Evolutionary conservation across 2,888 invertebrate genomes (phyloP), one percentile per base, ranked within the genome.

Genomic region (Archaeoteleia sp.): DNA sequence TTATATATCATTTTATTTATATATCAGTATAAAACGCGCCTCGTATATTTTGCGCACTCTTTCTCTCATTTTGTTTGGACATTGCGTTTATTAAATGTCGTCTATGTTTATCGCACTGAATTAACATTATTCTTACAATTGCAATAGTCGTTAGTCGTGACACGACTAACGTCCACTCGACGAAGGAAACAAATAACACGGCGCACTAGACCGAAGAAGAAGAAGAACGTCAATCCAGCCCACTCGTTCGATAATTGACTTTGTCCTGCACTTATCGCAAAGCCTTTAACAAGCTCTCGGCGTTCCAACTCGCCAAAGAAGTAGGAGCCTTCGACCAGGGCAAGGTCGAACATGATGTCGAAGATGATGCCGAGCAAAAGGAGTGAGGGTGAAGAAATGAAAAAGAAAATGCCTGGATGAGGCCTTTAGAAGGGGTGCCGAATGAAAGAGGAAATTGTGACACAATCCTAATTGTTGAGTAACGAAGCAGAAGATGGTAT

Each of bases 281-380:
- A 53, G 61, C 60, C 54, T 63, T 75, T 75, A 76, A 77, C 61
- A 70, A 75, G 70, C 55, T 68, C 65, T 69, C 60, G 62, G 71
- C 67, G 66, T 60, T 58, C 62, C 61, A n/a, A 13, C 15, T 43
- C 25, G 29, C 9, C 8, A 32, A 45, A 45, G 29, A 42, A 23
- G 32, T 23, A 48, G 25, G 25, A 37, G 17, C 27, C 9, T 14
- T 27, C 49, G 27, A 35, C 35, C 37, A 37, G 29, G 34, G 12
- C 35, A 27, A 13, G 5, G 13, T 49, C 32, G 12, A 30, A 29
- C 10, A 30, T 8, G 20, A 39, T 6, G 14, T 1, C 1, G 35
- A 35, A 29, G 8, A 9, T 1, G 5, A 20, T 5, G 29, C 8
- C 7, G 9, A 29, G 9, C 7, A 29, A 8, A 23, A 23, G 37